Conservation (phyloP, 2,888 invertebrate species). For the Congeria kusceri region DNA sequence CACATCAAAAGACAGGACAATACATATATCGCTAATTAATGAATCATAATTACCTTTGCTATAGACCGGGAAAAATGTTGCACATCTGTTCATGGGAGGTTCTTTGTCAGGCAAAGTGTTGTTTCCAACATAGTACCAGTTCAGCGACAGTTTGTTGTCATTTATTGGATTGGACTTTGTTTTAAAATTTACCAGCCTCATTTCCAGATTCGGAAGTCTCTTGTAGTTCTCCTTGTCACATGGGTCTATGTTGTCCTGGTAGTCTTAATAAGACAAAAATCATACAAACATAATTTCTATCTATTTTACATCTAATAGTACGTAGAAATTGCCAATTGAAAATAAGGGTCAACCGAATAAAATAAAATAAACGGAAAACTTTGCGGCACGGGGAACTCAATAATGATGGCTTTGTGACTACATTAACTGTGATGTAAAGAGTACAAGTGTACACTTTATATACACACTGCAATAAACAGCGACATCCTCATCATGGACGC, state of each 20-base stretch:
- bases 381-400: too few species aligned
- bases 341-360: too few species aligned
- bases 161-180: neutral
- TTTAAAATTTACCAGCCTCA: slow-evolving; percentile 1
- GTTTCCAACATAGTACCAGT: slow-evolving; percentile 18
- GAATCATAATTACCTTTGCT: slow-evolving; percentile 3
- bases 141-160: slow-evolving; percentile 6
- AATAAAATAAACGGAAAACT: too few species aligned
- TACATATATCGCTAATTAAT: neutral
- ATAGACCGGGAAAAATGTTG: slow-evolving; percentile 13
- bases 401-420: too few species aligned
- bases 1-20: too few species aligned
- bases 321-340: too few species aligned
- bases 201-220: neutral
- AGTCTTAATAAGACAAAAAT: neutral
- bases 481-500: slow-evolving; percentile 27
- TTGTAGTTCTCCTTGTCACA: neutral
- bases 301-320: too few species aligned
- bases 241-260: slow-evolving; percentile 13
- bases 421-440: neutral
- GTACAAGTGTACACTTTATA: neutral
- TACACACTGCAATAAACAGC: slow-evolving; percentile 14
- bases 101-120: slow-evolving; percentile 5
- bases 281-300: neutral
- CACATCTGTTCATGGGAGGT: slow-evolving; percentile 10